Evolutionary conservation across 1,140 invertebrate species (phyloP), one percentile per base, ranked within the genome.

Genomic region (Atta colombica): DNA sequence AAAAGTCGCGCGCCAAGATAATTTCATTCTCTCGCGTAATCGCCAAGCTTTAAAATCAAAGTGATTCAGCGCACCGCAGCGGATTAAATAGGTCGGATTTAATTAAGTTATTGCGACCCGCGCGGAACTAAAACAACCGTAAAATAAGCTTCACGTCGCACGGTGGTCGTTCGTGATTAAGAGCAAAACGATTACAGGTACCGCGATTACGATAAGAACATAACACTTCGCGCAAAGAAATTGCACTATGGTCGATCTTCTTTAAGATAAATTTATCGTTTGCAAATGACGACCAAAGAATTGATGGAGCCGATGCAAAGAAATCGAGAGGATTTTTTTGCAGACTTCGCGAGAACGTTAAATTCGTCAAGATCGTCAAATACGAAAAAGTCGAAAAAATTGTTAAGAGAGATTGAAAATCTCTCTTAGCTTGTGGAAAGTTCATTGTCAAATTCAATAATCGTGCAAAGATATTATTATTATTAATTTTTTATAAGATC

Each of bases 211-310:
- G 14, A 18, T 1, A 31, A 35, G 31, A 16, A 51, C 61, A 6
- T 5, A 18, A 35, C 18, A 25, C 31, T 21, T 35, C 49, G 14
- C 77, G 63, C 14, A 21, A 80, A 53, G 25, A 69, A 69, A 69
- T 81, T 31, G n/a, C 65, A 28, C 18, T 1, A 16, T 18, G 25
- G 55, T 82, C 68, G n/a, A 7, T 84, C 55, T 75, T 75, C 55
- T 75, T 75, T 75, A 75, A 84, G 45, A 84, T 51, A 84, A 84
- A 84, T 63, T 84, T 84, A 82, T 80, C 77, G 65, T 55, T 80
- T 55, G 68, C 63, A 72, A 63, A 45, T 85, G 74, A 85, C 74
- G 63, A 35, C 16, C 21, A 14, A 85, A 28, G n/a, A 78, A 77
- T 68, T 55, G 63, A 68, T 78, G 51, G 21, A 78, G 31, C 31